Conservation (phyloP, 2,113 vertebrate genomes). For the Hyla sarda region DNA sequence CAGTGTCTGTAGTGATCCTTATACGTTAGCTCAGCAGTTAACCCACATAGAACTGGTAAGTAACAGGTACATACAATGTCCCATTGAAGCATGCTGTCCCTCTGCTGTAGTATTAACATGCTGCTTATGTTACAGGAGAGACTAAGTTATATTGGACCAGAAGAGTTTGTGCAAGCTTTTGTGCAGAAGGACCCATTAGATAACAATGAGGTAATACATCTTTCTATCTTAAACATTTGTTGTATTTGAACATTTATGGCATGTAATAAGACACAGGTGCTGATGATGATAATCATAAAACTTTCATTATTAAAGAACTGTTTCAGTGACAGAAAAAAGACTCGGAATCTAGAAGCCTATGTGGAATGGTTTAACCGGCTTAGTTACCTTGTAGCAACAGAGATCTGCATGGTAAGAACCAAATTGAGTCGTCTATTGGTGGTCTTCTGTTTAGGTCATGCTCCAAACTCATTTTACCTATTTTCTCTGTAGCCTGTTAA, state of each 20-base stretch:
- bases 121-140: conserved; percentile 80
- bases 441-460: not conserved
- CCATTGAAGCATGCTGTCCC: not conserved
- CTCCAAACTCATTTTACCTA: not conserved
- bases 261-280: no score
- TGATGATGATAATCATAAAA: not conserved
- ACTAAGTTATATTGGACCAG: conserved; percentile 92
- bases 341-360: conserved; percentile 87
- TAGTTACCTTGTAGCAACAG: conserved; percentile 93
- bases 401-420: conserved; percentile 91
- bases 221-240: not conserved
- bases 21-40: conserved; percentile 91
- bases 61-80: not conserved
- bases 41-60: conserved; percentile 94
- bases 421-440: not conserved
- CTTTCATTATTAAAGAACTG: conserved; percentile 72
- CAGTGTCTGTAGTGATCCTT: conserved; percentile 89
- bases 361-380: conserved; percentile 98
- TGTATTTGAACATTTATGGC: no score
- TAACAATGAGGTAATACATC: conserved; percentile 84
- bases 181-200: conserved; percentile 88
- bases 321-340: conserved; percentile 84
- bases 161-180: conserved; percentile 93
- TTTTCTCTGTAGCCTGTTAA: conserved; percentile 81
- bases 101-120: conserved; percentile 40